phyloP scores from a whole-genome alignment of 2,113 vertebrate species.

The Corythaixoides concolor region DNA sequence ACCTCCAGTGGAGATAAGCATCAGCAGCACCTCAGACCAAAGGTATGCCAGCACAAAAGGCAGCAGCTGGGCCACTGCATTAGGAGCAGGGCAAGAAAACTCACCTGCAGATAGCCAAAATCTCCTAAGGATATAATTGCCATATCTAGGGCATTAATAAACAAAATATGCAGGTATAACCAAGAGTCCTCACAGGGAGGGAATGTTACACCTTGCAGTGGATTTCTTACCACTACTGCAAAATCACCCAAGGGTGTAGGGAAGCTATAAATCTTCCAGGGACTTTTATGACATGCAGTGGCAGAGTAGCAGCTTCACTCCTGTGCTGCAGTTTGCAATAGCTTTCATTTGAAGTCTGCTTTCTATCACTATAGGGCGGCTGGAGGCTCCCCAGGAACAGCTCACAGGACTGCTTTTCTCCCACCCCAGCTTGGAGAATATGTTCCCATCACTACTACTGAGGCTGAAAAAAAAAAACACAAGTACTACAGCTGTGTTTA shows the following conservation, averaged over 20 bases:
- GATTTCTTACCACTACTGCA: conserved; percentile 10
- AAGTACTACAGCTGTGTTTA: background rate
- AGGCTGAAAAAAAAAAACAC: background rate
- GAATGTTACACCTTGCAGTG: background rate
- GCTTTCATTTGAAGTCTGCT: background rate
- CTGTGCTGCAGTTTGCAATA: background rate
- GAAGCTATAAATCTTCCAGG: background rate
- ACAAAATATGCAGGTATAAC: background rate
- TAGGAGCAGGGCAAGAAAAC: background rate
- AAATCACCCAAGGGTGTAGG: conserved; percentile 7
- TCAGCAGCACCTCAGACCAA: background rate
- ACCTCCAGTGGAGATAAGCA: background rate
- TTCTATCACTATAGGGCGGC: background rate
- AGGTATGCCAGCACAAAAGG: background rate
- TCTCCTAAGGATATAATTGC: background rate
- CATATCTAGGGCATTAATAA: background rate
- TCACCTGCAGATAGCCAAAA: background rate
- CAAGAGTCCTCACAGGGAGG: background rate
- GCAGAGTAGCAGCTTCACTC: background rate
- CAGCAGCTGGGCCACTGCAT: background rate
- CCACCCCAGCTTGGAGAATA: background rate
- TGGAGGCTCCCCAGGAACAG: background rate
- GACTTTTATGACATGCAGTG: background rate
- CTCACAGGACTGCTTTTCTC: background rate
- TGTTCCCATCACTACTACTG: background rate